Percentiles rank a stretch among this genome's conserved stretches.
These are phyloP conservation scores for Umimayanthus kanabou DNA, from an alignment of 92 coral and sea anemone genomes.

Conservation along the genomic window DNA sequence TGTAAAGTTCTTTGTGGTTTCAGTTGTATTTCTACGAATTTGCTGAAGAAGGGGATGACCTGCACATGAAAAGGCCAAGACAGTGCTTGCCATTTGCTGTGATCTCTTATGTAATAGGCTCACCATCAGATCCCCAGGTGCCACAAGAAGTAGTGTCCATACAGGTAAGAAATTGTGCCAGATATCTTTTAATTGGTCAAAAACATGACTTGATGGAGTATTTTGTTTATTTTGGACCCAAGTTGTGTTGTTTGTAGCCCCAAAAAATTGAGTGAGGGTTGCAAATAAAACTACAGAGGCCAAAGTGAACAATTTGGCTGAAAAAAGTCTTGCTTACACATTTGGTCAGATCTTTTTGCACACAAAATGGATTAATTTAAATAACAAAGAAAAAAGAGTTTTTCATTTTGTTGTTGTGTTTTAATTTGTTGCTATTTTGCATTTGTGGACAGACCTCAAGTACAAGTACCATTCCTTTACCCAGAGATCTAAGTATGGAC, in stretches of 20 bases:
- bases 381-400: too few relatives aligned
- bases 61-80: conserved; percentile 88
- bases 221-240: too few relatives aligned
- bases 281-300: too few relatives aligned
- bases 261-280: too few relatives aligned
- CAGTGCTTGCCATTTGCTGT: conserved; percentile 93
- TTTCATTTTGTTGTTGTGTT: background rate
- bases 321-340: too few relatives aligned
- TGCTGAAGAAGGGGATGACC: conserved; percentile 90
- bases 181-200: background rate
- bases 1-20: conserved; percentile 19
- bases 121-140: conserved; percentile 33
- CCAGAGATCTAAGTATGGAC: background rate
- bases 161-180: conserved; percentile 33
- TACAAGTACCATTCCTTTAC: background rate
- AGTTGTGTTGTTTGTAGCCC: too few relatives aligned
- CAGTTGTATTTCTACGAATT: conserved; percentile 95
- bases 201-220: too few relatives aligned
- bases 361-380: too few relatives aligned
- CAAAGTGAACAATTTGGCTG: too few relatives aligned
- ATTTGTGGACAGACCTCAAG: background rate
- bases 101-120: conserved; percentile 52
- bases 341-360: too few relatives aligned
- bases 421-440: background rate
- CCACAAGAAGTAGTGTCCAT: conserved; percentile 22